These are phyloP conservation scores for Amitus sp. DNA, from an alignment of 2,888 invertebrate species.

Conservation along the genomic window DNA sequence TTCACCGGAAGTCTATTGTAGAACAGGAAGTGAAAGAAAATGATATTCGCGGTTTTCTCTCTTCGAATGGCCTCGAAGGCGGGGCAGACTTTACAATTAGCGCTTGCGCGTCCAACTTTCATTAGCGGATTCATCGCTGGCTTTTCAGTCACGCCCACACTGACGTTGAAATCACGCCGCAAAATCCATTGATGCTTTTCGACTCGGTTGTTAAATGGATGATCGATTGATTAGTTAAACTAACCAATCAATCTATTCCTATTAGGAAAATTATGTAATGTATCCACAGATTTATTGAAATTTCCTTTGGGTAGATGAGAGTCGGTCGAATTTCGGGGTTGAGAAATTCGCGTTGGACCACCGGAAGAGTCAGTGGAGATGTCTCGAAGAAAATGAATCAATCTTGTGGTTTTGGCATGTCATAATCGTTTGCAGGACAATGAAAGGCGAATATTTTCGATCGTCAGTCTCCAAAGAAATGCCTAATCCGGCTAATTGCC, in stretches of 20 bases:
- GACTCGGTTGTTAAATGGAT: too few relatives aligned
- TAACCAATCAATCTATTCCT: too few relatives aligned
- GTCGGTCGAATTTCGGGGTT: too few relatives aligned
- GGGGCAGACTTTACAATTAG: slow-evolving; percentile 55
- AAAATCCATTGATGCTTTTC: too few relatives aligned
- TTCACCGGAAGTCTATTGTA: slow-evolving; percentile 46
- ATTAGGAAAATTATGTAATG: too few relatives aligned
- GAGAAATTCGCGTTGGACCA: not conserved
- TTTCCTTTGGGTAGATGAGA: too few relatives aligned
- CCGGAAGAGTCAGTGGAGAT: too few relatives aligned
- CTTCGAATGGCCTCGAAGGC: slow-evolving; percentile 38
- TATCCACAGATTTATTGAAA: too few relatives aligned
- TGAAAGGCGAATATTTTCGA: slow-evolving; percentile 38
- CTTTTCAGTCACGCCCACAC: slow-evolving; percentile 45
- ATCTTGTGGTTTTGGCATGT: slow-evolving; percentile 50
- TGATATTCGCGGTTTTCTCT: slow-evolving; percentile 3
- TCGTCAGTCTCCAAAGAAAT: slow-evolving; percentile 6
- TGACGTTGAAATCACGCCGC: slow-evolving; percentile 14
- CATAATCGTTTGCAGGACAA: slow-evolving; percentile 52
- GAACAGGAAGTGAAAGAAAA: slow-evolving; percentile 8
- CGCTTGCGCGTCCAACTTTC: slow-evolving; percentile 54
- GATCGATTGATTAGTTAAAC: too few relatives aligned
- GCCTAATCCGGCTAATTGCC: slow-evolving; percentile 42
- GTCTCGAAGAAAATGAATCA: slow-evolving; percentile 50
- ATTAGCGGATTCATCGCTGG: slow-evolving; percentile 57